Percentiles rank a stretch among this genome's conserved stretches.
Evolutionary conservation across 2,888 invertebrate species (phyloP).

Genomic region (Melanargia galathea): DNA sequence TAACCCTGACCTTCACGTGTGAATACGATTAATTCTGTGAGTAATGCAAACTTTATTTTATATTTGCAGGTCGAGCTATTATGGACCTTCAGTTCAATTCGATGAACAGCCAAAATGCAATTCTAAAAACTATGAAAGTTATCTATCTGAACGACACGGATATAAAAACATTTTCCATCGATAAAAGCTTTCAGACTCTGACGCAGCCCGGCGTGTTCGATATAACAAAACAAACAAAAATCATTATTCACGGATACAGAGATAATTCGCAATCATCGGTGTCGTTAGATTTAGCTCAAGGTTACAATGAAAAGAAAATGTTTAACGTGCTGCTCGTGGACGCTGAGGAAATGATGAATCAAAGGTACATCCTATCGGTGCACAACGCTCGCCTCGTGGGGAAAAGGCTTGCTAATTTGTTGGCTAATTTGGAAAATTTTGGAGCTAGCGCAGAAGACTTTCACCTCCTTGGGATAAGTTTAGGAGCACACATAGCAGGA

Average conservation of each 20-base stretch:
- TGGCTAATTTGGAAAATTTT: slow-evolving; percentile 72
- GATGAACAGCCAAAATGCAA: slow-evolving; percentile 57
- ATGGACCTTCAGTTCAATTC: slow-evolving; percentile 67
- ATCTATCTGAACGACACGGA: slow-evolving; percentile 58
- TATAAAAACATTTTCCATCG: slow-evolving; percentile 60
- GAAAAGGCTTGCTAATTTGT: slow-evolving; percentile 76
- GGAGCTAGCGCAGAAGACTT: slow-evolving; percentile 74
- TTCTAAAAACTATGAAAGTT: slow-evolving; percentile 70
- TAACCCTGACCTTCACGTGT: slow-evolving; percentile 41
- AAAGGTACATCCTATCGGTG: slow-evolving; percentile 71
- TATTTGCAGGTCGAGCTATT: slow-evolving; percentile 70
- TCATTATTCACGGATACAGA: slow-evolving; percentile 75
- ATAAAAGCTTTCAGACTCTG: slow-evolving; percentile 63
- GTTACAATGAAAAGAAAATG: slow-evolving; percentile 71
- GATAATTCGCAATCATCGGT: slow-evolving; percentile 72
- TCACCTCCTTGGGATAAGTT: slow-evolving; percentile 82
- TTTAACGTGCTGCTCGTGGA: slow-evolving; percentile 76
- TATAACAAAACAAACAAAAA: slow-evolving; percentile 73
- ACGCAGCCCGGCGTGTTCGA: slow-evolving; percentile 64
- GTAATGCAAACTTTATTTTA: slow-evolving; percentile 39
- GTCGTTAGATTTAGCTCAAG: slow-evolving; percentile 67
- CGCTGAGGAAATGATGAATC: slow-evolving; percentile 70
- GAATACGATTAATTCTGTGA: slow-evolving; percentile 35
- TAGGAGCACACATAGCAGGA: slow-evolving; percentile 82
- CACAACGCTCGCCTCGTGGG: slow-evolving; percentile 75